Evolutionary conservation across 2,797 vertebrate species (phyloP).

Genomic region (Limosa lapponica): DNA sequence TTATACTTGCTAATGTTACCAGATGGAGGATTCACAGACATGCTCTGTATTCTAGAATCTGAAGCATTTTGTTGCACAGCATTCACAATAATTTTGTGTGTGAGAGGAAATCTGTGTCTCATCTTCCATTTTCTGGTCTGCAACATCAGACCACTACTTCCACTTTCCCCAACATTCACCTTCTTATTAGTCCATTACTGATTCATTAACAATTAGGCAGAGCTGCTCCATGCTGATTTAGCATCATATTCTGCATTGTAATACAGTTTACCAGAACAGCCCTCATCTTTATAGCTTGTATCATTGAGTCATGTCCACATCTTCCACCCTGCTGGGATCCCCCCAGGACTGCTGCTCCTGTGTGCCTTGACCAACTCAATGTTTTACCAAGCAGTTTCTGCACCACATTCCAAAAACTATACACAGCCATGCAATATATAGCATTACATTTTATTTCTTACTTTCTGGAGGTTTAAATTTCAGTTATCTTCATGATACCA

Average conservation of each 20-base stretch:
- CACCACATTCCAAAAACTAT: neutral
- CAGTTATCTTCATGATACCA: neutral
- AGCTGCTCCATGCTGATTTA: neutral
- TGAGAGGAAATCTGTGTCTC: neutral
- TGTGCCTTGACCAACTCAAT: rapidly evolving
- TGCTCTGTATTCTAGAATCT: neutral
- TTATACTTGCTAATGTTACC: neutral
- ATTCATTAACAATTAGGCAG: neutral
- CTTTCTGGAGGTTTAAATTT: neutral
- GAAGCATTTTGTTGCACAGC: neutral
- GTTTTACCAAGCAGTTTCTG: neutral
- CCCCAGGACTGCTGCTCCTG: neutral
- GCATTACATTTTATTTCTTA: neutral
- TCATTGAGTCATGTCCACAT: neutral
- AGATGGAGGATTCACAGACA: neutral
- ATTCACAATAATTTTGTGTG: neutral
- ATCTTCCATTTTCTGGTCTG: neutral
- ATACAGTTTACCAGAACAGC: neutral
- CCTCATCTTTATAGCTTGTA: neutral
- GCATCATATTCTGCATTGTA: neutral
- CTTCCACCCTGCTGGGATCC: neutral
- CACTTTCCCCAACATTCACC: neutral
- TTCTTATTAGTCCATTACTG: neutral
- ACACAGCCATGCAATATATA: neutral
- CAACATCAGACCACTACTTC: neutral